Conservation (phyloP, 2,797 vertebrate genomes). For the Sebastiscus tertius region DNA sequence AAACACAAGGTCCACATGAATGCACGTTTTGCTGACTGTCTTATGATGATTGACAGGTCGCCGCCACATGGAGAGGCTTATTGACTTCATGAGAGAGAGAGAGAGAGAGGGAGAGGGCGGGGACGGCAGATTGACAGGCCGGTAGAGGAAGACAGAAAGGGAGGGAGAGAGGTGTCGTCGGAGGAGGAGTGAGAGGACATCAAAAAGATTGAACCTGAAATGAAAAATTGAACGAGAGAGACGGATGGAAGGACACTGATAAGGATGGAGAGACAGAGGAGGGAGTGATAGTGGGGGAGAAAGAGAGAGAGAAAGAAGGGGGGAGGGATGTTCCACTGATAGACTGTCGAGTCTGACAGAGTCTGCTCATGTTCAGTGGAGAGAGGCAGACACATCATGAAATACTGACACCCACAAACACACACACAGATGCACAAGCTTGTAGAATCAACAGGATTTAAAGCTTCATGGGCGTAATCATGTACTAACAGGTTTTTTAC, state of each 20-base stretch:
- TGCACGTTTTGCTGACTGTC: conserved; percentile 47
- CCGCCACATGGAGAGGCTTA: conserved; percentile 55
- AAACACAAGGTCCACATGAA: conserved; percentile 18
- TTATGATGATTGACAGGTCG: conserved; percentile 68
- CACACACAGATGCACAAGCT: conserved; percentile 3
- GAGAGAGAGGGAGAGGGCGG: not conserved
- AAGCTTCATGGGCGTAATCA: conserved; percentile 1
- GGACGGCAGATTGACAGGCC: conserved; percentile 57
- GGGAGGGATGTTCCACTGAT: conserved; percentile 73
- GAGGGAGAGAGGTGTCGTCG: conserved; percentile 57
- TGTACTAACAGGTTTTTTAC: conserved; percentile 9
- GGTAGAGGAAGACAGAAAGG: conserved; percentile 48
- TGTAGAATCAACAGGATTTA: conserved; percentile 20
- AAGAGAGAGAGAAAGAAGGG: not conserved
- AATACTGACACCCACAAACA: conserved; percentile 45
- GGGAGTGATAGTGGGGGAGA: conserved; percentile 44
- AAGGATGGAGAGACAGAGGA: conserved; percentile 68
- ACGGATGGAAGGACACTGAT: conserved; percentile 74
- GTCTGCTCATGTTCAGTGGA: conserved; percentile 75
- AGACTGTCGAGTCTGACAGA: conserved; percentile 76
- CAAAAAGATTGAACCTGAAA: conserved; percentile 80
- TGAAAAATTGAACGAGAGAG: conserved; percentile 79
- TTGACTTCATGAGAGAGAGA: conserved; percentile 65
- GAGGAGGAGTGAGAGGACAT: conserved; percentile 62
- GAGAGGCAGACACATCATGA: conserved; percentile 64